Conservation (phyloP, 2,797 vertebrate genomes). For the Lateolabrax maculatus region DNA sequence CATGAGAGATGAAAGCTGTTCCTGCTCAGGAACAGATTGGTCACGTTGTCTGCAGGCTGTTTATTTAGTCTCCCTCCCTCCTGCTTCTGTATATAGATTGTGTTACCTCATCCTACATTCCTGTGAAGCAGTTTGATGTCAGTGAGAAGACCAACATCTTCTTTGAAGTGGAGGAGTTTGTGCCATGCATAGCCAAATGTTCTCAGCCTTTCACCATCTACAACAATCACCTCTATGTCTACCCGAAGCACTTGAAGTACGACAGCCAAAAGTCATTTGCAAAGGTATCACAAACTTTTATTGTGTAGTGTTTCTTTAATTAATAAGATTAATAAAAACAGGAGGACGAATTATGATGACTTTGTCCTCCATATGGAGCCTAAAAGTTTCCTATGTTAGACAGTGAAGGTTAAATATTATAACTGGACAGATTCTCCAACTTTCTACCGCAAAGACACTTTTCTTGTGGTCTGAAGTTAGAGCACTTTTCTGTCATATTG, state of each 20-base stretch:
- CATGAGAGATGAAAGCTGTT: constrained; percentile 46
- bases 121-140: constrained; percentile 93
- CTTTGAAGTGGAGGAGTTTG: constrained; percentile 97
- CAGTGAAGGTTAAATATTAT: background rate
- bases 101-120: constrained; percentile 97
- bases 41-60: constrained; percentile 48
- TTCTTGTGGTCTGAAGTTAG: background rate
- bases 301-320: background rate
- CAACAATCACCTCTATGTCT: constrained; percentile 98
- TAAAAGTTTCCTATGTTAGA: background rate
- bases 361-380: background rate
- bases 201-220: constrained; percentile 98
- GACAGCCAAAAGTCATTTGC: constrained; percentile 96
- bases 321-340: constrained; percentile 1
- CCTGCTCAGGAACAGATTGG: constrained; percentile 24
- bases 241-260: constrained; percentile 96
- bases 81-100: constrained; percentile 87
- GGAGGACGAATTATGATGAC: background rate
- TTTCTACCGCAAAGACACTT: background rate
- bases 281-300: constrained; percentile 85
- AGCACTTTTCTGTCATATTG: background rate
- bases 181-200: constrained; percentile 94
- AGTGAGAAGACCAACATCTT: constrained; percentile 85
- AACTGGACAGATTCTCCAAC: background rate
- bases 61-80: constrained; percentile 61